Conservation (phyloP, 2,797 vertebrate species). For the Nasua narica region DNA sequence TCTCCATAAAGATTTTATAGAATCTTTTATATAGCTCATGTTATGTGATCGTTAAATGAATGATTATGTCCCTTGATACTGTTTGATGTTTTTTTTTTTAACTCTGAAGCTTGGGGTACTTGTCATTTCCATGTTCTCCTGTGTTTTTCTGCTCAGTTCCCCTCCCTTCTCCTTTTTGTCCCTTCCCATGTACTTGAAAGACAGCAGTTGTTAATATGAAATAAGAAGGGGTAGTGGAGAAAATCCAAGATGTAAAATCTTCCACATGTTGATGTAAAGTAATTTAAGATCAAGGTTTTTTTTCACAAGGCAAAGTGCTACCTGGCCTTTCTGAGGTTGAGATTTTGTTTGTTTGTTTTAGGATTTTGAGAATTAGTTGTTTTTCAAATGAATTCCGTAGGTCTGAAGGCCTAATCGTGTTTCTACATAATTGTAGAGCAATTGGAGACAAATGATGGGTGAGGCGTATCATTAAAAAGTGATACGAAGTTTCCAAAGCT, state of each 20-base stretch:
- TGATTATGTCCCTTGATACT: neutral
- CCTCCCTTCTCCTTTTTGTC: neutral
- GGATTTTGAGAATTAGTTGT: neutral
- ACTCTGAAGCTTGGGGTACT: neutral
- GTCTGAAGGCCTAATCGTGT: constrained; percentile 35
- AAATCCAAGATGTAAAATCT: constrained; percentile 28
- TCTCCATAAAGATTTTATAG: neutral
- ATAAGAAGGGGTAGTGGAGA: constrained; percentile 21
- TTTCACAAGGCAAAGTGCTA: constrained; percentile 12
- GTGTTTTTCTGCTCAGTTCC: neutral
- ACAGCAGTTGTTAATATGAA: neutral
- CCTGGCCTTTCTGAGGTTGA: constrained; percentile 6
- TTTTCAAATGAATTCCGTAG: constrained; percentile 15
- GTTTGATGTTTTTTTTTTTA: constrained; percentile 14
- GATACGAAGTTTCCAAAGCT: neutral
- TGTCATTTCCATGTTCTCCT: constrained; percentile 24
- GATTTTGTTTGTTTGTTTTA: constrained; percentile 10
- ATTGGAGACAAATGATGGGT: neutral
- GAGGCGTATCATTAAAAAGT: neutral
- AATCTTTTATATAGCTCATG: neutral
- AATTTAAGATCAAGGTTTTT: constrained; percentile 22
- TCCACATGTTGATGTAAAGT: neutral
- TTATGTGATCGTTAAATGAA: constrained; percentile 30
- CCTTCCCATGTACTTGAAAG: neutral
- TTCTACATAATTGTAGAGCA: constrained; percentile 27